phyloP scores from a whole-genome alignment of 92 coral and sea anemone genomes.

The Paramuricea clavata region DNA sequence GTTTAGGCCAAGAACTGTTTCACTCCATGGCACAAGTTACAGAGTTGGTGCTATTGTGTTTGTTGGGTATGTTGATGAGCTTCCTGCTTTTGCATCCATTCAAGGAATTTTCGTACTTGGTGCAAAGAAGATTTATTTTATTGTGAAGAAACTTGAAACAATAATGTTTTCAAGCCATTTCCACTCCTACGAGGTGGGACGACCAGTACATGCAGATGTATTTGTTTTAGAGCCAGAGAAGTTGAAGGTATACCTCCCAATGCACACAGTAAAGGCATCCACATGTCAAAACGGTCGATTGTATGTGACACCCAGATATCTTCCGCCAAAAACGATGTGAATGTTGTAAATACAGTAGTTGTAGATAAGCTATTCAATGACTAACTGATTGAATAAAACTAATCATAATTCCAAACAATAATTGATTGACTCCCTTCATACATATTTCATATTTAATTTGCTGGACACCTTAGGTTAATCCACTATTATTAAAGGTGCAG shows the following conservation, averaged over 20 bases:
- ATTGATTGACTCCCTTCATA: neutral
- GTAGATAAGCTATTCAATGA: neutral
- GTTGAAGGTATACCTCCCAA: neutral
- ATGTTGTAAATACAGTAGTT: neutral
- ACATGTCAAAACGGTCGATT: neutral
- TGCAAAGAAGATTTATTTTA: neutral
- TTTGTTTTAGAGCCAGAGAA: neutral
- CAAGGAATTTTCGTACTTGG: neutral
- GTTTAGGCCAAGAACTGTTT: no score
- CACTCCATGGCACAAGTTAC: no score
- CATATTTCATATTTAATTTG: no score
- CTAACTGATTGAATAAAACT: neutral
- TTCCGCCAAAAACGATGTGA: neutral
- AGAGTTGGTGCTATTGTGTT: no score
- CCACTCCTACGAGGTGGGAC: neutral
- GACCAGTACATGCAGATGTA: neutral
- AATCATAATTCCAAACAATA: neutral
- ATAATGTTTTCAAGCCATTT: neutral
- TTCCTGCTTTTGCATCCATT: no score
- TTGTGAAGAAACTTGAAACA: neutral
- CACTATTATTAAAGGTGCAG: neutral
- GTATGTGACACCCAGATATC: slow-evolving; percentile 2
- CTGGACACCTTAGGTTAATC: no score
- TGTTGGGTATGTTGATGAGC: no score
- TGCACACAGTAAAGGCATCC: slow-evolving; percentile 16